Base-by-base conservation (phyloP, 2,888 invertebrate species). In the Prosopocoilus inquinatus region DNA sequence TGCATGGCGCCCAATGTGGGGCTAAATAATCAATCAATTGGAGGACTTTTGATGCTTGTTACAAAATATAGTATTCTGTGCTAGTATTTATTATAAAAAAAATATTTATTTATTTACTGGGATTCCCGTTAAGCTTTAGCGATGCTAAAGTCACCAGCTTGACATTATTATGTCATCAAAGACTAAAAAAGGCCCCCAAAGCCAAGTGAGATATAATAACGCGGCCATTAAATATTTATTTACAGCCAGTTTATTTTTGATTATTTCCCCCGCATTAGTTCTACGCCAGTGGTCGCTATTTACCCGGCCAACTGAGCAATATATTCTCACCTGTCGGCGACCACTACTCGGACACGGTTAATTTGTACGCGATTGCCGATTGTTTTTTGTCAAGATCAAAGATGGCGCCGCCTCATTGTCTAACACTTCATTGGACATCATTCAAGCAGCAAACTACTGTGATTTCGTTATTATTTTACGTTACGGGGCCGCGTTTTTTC, bases 291-390 rank as follows among this genome's bases (percentile, higher is more conserved):
- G 64, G 52, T 53, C 63, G 59, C 63, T 64, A 60, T 67, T 68
- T 67, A 66, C 66, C 62, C 60, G 67, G 58, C 61, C 62, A 62
- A 65, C 64, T 62, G 55, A 67, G 63, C 63, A 64, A 64, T 67
- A 65, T 66, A 67, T 69, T 70, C 68, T 65, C 70, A 70, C 70
- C 70, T 69, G 68, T 66, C 66, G 66, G 64, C 66, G 67, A 67
- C 67, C 66, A 62, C 60, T 57, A 62, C 60, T 61, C 64, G 61
- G 68, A 67, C 67, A 69, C 69, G 68, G 65, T 64, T 70, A 67
- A 69, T 70, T 69, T 70, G 66, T 68, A 65, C 63, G 56, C 57
- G 62, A 69, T 67, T 64, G 64, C 61, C 64, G 63, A 64, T 69
- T 68, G 67, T 69, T 68, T 67, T 58, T 60, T 69, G 54, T 64